phyloP scores from a whole-genome alignment of 2,113 vertebrate genomes.

The Pangasianodon gigas region DNA sequence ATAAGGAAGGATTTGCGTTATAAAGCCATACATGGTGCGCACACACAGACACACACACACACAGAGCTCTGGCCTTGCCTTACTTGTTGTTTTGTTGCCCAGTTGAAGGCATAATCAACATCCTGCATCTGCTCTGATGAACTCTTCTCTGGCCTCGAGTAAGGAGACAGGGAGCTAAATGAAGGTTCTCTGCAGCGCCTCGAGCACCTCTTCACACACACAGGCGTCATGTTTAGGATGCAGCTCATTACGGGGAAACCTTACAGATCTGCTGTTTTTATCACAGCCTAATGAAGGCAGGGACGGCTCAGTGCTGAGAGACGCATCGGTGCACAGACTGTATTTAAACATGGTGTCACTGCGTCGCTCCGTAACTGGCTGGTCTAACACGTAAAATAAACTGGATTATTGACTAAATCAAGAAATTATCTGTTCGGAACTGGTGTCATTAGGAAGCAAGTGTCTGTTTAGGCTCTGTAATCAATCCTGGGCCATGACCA shows the following conservation, averaged over 20 bases:
- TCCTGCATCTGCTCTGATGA: slow-evolving; percentile 59
- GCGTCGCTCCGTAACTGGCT: no score
- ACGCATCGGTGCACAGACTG: not conserved
- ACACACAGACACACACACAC: not conserved
- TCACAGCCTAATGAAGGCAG: slow-evolving; percentile 9
- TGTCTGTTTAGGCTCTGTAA: not conserved
- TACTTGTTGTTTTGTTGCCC: slow-evolving; percentile 48
- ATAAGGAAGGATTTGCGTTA: not conserved
- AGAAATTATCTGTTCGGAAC: not conserved
- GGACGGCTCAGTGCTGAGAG: not conserved
- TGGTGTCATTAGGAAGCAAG: not conserved
- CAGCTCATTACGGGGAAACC: slow-evolving; percentile 54
- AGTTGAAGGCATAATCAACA: slow-evolving; percentile 52
- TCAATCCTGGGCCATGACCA: not conserved
- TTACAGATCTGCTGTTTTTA: slow-evolving; percentile 1
- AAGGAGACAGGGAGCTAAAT: slow-evolving; percentile 50
- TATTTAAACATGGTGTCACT: not conserved
- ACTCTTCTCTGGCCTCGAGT: slow-evolving; percentile 48
- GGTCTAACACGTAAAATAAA: not conserved
- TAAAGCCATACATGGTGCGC: not conserved
- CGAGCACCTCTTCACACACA: slow-evolving; percentile 38
- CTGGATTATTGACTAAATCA: not conserved
- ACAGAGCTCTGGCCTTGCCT: not conserved
- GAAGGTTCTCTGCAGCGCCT: slow-evolving; percentile 50
- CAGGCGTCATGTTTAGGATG: slow-evolving; percentile 35